These are phyloP conservation scores for Amaurobius ferox DNA, from an alignment of 2,888 invertebrate species.

Conservation along the genomic window DNA sequence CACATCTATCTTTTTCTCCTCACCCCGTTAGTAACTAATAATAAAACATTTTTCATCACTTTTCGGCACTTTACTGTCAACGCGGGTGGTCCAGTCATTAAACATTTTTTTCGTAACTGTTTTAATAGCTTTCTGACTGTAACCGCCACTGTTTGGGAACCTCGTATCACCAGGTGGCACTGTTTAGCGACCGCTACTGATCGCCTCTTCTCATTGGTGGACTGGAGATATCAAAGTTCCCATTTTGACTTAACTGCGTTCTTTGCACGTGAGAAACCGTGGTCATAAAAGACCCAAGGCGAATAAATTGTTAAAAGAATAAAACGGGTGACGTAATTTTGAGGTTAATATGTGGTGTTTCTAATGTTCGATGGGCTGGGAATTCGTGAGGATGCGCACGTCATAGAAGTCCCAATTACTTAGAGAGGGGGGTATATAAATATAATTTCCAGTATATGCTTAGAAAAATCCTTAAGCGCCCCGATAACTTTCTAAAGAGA, in stretches of 20 bases:
- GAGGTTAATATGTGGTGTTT: not conserved
- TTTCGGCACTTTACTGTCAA: slow-evolving; percentile 22
- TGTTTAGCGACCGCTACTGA: slow-evolving; percentile 7
- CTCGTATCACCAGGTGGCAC: slow-evolving; percentile 52
- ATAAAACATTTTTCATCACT: slow-evolving; percentile 44
- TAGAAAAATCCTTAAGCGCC: too few species aligned
- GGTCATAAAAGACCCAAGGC: not conserved
- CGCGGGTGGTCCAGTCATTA: slow-evolving; percentile 54
- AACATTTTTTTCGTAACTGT: slow-evolving; percentile 19
- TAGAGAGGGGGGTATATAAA: too few species aligned
- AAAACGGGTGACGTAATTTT: not conserved
- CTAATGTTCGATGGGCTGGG: not conserved
- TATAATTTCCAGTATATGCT: too few species aligned
- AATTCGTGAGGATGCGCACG: too few species aligned
- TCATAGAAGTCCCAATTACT: too few species aligned
- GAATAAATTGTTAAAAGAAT: not conserved
- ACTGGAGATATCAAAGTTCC: not conserved
- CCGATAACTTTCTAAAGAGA: too few species aligned
- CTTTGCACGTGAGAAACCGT: not conserved
- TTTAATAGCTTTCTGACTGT: slow-evolving; percentile 25
- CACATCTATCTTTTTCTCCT: not conserved
- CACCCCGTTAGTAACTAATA: not conserved
- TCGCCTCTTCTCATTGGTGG: slow-evolving; percentile 20
- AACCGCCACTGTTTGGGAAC: slow-evolving; percentile 30
- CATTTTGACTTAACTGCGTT: not conserved